A percentile compares a stretch with the other conserved stretches of the same genome.
Evolutionary conservation across 2,797 vertebrate species (phyloP).

Genomic region (Spinibarbus caldwelli): DNA sequence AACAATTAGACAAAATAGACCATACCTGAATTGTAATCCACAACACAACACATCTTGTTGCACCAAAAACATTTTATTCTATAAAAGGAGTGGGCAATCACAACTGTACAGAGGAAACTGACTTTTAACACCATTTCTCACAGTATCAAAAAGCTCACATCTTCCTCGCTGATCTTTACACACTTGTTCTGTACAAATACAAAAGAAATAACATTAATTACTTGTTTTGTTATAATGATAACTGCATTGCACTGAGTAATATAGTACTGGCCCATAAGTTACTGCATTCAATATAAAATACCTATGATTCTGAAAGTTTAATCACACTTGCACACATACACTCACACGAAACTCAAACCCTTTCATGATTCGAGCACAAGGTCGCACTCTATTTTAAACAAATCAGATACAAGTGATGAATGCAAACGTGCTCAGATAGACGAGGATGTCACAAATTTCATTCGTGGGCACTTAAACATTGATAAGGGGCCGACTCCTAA

Average conservation of each 20-base stretch:
- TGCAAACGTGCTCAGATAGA: conserved; percentile 57
- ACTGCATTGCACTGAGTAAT: conserved; percentile 88
- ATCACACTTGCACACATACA: conserved; percentile 61
- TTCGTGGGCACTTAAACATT: conserved; percentile 41
- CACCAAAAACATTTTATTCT: conserved; percentile 86
- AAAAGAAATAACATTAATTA: conserved; percentile 80
- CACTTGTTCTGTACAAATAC: conserved; percentile 86
- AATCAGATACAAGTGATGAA: conserved; percentile 51
- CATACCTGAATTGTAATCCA: neutral
- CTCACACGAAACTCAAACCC: conserved; percentile 56
- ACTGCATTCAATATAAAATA: conserved; percentile 85
- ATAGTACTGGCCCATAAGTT: conserved; percentile 86
- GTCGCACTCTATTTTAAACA: conserved; percentile 11
- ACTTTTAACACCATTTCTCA: conserved; percentile 84
- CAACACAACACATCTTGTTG: conserved; percentile 63
- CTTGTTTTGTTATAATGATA: conserved; percentile 79
- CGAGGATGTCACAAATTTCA: conserved; percentile 37
- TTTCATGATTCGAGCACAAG: conserved; percentile 14
- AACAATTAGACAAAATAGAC: neutral
- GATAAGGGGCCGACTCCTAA: neutral
- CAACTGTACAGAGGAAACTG: conserved; percentile 83
- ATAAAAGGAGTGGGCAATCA: conserved; percentile 82
- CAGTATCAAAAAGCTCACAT: conserved; percentile 83
- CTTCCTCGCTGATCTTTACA: conserved; percentile 82
- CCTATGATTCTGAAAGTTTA: conserved; percentile 66